phyloP scores from a whole-genome alignment of 2,888 invertebrate genomes.

The Drosophila falleni region DNA sequence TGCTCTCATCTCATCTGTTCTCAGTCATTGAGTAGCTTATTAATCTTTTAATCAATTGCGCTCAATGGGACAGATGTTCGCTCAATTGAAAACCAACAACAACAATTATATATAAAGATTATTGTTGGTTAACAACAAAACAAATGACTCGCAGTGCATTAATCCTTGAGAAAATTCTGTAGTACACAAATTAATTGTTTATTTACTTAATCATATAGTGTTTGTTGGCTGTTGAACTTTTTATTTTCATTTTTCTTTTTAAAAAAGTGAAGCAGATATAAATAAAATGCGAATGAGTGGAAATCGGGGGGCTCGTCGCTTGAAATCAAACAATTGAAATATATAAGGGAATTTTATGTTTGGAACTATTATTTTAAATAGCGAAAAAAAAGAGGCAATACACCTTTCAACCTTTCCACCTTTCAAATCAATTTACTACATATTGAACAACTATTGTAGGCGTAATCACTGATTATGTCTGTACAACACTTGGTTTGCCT shows the following conservation, averaged over 20 bases:
- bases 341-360: not conserved
- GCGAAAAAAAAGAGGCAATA: not conserved
- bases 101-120: slow-evolving; percentile 33
- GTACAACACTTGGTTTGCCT: slow-evolving; percentile 26
- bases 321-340: slow-evolving; percentile 4
- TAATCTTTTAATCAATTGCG: slow-evolving; percentile 74
- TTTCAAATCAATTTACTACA: no score
- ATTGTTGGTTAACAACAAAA: slow-evolving; percentile 16
- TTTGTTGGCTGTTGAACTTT: slow-evolving; percentile 73
- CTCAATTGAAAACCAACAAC: slow-evolving; percentile 57
- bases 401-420: no score
- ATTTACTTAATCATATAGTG: slow-evolving; percentile 54
- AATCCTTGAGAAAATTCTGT: slow-evolving; percentile 65
- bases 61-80: slow-evolving; percentile 60
- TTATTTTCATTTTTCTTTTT: slow-evolving; percentile 25
- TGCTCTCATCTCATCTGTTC: slow-evolving; percentile 13
- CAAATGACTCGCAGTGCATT: slow-evolving; percentile 47
- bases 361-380: not conserved
- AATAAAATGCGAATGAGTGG: slow-evolving; percentile 14
- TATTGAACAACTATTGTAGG: slow-evolving; percentile 27
- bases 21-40: slow-evolving; percentile 25
- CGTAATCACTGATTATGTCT: slow-evolving; percentile 65
- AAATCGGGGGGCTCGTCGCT: slow-evolving; percentile 47
- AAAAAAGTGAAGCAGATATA: slow-evolving; percentile 26
- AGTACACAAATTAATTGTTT: slow-evolving; percentile 55